Percentiles rank a stretch among this genome's conserved stretches.
phyloP scores from a whole-genome alignment of 1,140 invertebrate species.

The Pseudobourletiella spinata region DNA sequence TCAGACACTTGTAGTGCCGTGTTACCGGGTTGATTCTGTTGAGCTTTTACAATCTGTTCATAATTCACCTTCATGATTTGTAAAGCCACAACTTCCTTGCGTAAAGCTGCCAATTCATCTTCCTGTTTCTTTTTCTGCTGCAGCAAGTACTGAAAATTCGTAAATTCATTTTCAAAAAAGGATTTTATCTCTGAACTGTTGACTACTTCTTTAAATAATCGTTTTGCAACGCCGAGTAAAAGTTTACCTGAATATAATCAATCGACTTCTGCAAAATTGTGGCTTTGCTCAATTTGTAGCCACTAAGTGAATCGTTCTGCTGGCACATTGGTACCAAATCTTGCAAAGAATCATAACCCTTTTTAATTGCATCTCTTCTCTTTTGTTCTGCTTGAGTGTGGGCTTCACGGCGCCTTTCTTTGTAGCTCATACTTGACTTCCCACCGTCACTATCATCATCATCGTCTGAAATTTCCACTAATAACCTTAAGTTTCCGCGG shows the following conservation, averaged over 20 bases:
- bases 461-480: constrained; percentile 50
- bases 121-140: constrained; percentile 89
- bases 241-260: constrained; percentile 66
- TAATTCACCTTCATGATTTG: constrained; percentile 90
- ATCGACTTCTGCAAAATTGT: constrained; percentile 87
- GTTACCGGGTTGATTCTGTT: constrained; percentile 82
- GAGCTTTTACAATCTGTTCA: constrained; percentile 90
- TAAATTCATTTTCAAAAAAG: too few species aligned
- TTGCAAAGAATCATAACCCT: constrained; percentile 84
- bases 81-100: constrained; percentile 89
- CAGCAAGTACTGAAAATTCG: constrained; percentile 61
- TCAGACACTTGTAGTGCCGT: constrained; percentile 80
- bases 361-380: constrained; percentile 90
- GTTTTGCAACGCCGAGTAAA: too few species aligned
- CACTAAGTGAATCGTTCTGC: constrained; percentile 67
- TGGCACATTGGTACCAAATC: constrained; percentile 86
- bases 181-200: too few species aligned
- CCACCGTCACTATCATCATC: constrained; percentile 87
- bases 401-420: constrained; percentile 84
- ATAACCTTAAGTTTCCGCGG: too few species aligned
- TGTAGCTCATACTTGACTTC: constrained; percentile 76
- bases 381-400: constrained; percentile 97
- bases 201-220: not conserved
- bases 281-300: constrained; percentile 93
- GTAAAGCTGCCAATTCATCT: constrained; percentile 78